phyloP scores from a whole-genome alignment of 2,888 invertebrate species.

The Craniophora ligustri region DNA sequence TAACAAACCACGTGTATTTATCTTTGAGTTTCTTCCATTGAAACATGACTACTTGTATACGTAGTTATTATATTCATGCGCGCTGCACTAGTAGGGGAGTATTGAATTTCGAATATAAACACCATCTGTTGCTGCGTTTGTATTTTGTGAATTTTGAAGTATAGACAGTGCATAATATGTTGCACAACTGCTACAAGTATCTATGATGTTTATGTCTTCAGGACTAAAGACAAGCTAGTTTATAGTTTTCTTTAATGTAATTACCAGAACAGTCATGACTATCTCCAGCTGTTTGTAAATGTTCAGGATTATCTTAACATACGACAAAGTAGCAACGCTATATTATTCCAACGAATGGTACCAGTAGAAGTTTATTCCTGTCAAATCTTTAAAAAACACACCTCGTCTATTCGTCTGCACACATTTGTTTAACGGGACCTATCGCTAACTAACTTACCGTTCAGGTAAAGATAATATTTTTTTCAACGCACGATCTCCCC shows the following conservation, averaged over 20 bases:
- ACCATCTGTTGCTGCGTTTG: constrained; percentile 57
- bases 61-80: constrained; percentile 68
- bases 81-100: constrained; percentile 52
- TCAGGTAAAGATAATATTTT: constrained; percentile 69
- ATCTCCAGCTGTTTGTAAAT: constrained; percentile 13
- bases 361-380: constrained; percentile 46
- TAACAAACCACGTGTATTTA: constrained; percentile 67
- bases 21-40: constrained; percentile 64
- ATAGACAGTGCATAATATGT: constrained; percentile 36
- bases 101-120: constrained; percentile 63
- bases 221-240: constrained; percentile 25
- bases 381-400: constrained; percentile 46
- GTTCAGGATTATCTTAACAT: constrained; percentile 14
- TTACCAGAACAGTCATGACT: constrained; percentile 20
- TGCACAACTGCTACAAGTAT: constrained; percentile 33
- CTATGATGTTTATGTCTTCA: constrained; percentile 44
- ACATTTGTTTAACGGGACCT: constrained; percentile 64
- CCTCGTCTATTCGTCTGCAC: constrained; percentile 48
- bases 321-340: constrained; percentile 34
- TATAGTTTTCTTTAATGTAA: constrained; percentile 29
- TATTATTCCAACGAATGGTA: constrained; percentile 40
- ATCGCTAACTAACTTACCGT: constrained; percentile 60
- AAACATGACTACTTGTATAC: constrained; percentile 69
- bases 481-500: constrained; percentile 58
- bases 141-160: constrained; percentile 54